Evolutionary conservation across 2,797 vertebrate species (phyloP).

Genomic region (Sebastolobus alascanus): DNA sequence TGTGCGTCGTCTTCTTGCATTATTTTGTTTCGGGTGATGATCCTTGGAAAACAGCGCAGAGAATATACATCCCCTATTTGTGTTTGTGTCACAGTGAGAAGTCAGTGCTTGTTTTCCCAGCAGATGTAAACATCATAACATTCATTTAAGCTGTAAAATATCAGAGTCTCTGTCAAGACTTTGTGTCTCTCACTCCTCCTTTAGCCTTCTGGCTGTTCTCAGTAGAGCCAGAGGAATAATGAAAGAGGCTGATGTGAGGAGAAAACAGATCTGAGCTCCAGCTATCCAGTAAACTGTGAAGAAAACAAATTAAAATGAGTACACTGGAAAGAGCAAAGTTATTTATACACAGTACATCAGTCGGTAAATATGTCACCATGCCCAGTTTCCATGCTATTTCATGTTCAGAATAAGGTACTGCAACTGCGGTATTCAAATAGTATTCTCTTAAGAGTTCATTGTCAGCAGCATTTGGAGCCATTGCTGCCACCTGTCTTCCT

Average conservation of each 20-base stretch:
- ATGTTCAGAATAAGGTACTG: not conserved
- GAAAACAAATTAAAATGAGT: constrained; percentile 13
- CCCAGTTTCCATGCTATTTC: not conserved
- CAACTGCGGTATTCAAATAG: not conserved
- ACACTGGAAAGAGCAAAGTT: not conserved
- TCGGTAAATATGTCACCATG: not conserved
- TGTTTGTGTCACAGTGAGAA: constrained; percentile 7
- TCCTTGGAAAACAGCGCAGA: constrained; percentile 23
- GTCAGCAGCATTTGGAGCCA: not conserved
- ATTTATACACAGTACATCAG: not conserved
- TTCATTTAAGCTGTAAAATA: not conserved
- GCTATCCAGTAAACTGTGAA: constrained; percentile 91
- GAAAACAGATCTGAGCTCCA: constrained; percentile 90
- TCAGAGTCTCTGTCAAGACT: constrained; percentile 4
- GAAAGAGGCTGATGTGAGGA: constrained; percentile 86
- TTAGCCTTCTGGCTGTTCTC: constrained; percentile 66
- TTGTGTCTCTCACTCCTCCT: constrained; percentile 73
- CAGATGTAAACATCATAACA: constrained; percentile 58
- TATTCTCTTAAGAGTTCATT: not conserved
- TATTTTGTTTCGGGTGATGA: constrained; percentile 6
- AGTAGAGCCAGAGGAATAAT: constrained; percentile 89
- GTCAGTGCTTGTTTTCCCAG: constrained; percentile 36
- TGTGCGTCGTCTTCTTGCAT: constrained; percentile 3
- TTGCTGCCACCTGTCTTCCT: constrained; percentile 15
- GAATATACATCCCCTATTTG: constrained; percentile 8